Percentiles rank a stretch among this genome's conserved stretches.
These are phyloP conservation scores for Acromyrmex charruanus DNA, from an alignment of 1,140 invertebrate genomes.

Conservation along the genomic window DNA sequence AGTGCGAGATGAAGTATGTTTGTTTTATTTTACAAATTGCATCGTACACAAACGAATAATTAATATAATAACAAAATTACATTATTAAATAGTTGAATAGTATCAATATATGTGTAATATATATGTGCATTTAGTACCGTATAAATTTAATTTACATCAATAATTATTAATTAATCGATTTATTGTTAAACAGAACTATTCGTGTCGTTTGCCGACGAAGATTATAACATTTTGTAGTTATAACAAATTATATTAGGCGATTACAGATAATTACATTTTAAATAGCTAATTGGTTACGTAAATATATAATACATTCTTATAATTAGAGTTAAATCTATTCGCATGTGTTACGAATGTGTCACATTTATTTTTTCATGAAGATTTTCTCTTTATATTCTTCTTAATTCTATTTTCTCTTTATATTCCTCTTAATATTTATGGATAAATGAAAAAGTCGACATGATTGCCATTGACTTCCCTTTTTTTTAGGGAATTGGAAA, in stretches of 20 bases:
- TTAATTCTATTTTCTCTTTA: conserved; percentile 13
- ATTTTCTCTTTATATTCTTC: conserved; percentile 18
- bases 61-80: conserved; percentile 13
- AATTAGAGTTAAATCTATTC: neutral
- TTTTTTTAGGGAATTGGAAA: conserved; percentile 48
- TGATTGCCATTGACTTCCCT: neutral
- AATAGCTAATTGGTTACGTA: conserved; percentile 15
- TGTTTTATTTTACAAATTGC: conserved; percentile 31
- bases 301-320: conserved; percentile 26
- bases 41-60: neutral
- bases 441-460: neutral
- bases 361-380: neutral
- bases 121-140: neutral
- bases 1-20: neutral
- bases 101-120: neutral
- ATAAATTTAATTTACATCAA: neutral
- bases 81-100: conserved; percentile 4
- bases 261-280: conserved; percentile 34
- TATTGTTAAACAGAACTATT: conserved; percentile 20
- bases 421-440: neutral
- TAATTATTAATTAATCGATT: conserved; percentile 38
- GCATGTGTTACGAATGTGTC: neutral
- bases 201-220: neutral
- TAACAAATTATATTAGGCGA: neutral
- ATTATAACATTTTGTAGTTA: conserved; percentile 34